Evolutionary conservation across 2,797 vertebrate genomes (phyloP), one percentile per base, ranked within the genome.

Genomic region (Gymnoscopelus microlampas): DNA sequence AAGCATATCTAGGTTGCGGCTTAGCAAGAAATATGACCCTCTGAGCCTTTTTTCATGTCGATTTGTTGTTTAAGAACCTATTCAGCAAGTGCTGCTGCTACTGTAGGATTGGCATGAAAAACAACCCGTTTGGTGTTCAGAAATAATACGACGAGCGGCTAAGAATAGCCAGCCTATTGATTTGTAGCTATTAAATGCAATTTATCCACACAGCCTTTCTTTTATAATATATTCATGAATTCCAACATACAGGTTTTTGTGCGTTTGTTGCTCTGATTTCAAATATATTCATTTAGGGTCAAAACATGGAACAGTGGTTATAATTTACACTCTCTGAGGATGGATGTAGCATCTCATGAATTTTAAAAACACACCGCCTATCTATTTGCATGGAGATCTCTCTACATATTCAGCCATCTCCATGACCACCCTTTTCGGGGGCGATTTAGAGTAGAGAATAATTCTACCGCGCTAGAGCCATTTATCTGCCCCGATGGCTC

Each of bases 401-500:
- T 26, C 69, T 50, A 73, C 77, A 82, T 71, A 77, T 73, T 73
- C 70, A 81, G 67, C 76, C 76, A 63, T 66, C 65, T 69, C 80
- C 10, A 53, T 58, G 69, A 74, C 67, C 78, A 76, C 59, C 48
- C 58, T 73, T 67, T 83, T 87, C 81, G 81, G 69, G 12, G 63
- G 70, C 74, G 68, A 77, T 83, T 87, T 71, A 82, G 75, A 7
- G 60, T 44, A 19, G 61, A 69, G 76, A 84, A 81, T 73, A 19
- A 82, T 80, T 83, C 73, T 83, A 73, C 85, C 70, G 15, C 9
- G 65, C 3, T 3, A 73, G 67, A 76, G 81, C 81, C 76, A 78
- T 87, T 85, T 73, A 81, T 89, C 81, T 87, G 79, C 57, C 47
- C 7, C 59, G 63, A 79, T 79, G 76, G 69, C 68, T 80, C 63